A percentile compares a stretch with the other conserved stretches of the same genome.
phyloP scores from a whole-genome alignment of 2,888 invertebrate genomes.

The Tetrapedia diversipes region DNA sequence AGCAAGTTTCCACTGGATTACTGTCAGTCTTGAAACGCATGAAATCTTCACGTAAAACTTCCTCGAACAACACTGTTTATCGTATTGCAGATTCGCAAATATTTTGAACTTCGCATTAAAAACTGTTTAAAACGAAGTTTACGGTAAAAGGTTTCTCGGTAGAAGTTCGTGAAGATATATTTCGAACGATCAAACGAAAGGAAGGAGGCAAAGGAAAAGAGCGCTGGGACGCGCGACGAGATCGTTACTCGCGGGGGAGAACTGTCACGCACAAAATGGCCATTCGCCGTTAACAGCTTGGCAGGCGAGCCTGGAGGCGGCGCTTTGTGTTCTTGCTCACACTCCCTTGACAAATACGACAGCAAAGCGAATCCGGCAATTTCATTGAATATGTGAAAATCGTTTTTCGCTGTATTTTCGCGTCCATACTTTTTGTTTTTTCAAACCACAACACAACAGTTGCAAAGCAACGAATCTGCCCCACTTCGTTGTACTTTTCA shows the following conservation, averaged over 20 bases:
- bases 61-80: constrained; percentile 54
- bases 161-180: constrained; percentile 8
- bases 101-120: background rate
- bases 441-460: constrained; percentile 42
- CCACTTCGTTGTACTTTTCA: constrained; percentile 52
- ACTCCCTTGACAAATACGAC: constrained; percentile 28
- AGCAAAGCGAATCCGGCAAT: constrained; percentile 11
- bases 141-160: background rate
- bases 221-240: constrained; percentile 55
- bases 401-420: constrained; percentile 37
- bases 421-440: constrained; percentile 45
- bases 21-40: constrained; percentile 60
- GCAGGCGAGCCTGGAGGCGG: constrained; percentile 83
- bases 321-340: constrained; percentile 75
- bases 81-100: constrained; percentile 24
- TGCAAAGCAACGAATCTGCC: constrained; percentile 40
- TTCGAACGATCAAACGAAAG: constrained; percentile 30
- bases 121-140: background rate
- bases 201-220: constrained; percentile 37
- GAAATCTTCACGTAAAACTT: constrained; percentile 47
- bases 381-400: constrained; percentile 24
- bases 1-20: constrained; percentile 22
- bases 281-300: constrained; percentile 85
- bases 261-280: constrained; percentile 88
- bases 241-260: constrained; percentile 67